Base-by-base conservation (phyloP, 35 echinoderm and acorn worm species). In the Stichopus chloronotus region DNA sequence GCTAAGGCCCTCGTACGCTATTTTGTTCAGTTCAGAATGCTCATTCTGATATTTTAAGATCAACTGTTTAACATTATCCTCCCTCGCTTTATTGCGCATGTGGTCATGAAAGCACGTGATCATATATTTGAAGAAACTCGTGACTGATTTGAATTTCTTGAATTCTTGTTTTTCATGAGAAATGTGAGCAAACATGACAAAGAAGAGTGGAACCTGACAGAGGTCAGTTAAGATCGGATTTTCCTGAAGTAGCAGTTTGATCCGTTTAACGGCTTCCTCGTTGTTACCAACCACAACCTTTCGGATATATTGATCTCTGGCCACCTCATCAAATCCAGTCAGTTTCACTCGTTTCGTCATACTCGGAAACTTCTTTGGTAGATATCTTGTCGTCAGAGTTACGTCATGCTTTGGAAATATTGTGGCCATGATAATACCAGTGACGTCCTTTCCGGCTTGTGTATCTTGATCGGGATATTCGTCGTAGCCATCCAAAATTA, bases 141-240 rank as follows among this genome's bases (percentile, higher is more conserved):
- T n/a, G n/a, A n/a, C n/a, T n/a, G n/a, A n/a, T n/a, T n/a, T n/a
- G n/a, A n/a, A n/a, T n/a, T n/a, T n/a, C n/a, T n/a, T n/a, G n/a
- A n/a, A n/a, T n/a, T n/a, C n/a, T n/a, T n/a, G n/a, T n/a, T n/a
- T n/a, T n/a, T n/a, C n/a, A n/a, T n/a, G n/a, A n/a, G n/a, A n/a
- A n/a, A n/a, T n/a, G n/a, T n/a, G n/a, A n/a, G n/a, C n/a, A n/a
- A n/a, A n/a, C n/a, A n/a, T n/a, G n/a, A n/a, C n/a, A n/a, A n/a
- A 83, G 2, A 83, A 83, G 52, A 83, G 13, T 16, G 79, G 79
- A 83, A 83, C 79, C 43, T 83, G 79, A 54, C 79, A 83, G 79
- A 83, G 23, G 10, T 83, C 79, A 5, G 10, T 52, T 5, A 83
- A 56, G 79, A 83, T 54, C 9, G 79, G 79, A 13, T 83, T 83